A percentile compares a stretch with the other conserved stretches of the same genome.
Conservation (phyloP, 2,888 invertebrate genomes). For the Limnephilus rhombicus region DNA sequence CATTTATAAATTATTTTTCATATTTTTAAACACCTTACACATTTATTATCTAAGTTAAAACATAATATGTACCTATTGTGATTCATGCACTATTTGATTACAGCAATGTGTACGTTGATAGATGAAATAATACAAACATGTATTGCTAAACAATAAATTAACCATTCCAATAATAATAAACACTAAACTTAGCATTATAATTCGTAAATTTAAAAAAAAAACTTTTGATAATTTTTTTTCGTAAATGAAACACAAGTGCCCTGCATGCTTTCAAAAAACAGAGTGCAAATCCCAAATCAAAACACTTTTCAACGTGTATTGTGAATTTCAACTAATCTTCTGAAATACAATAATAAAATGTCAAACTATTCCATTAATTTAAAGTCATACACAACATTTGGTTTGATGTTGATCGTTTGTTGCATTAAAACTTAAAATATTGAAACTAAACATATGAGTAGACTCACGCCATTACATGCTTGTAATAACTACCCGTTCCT, state of each 20-base stretch:
- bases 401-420: neutral
- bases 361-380: neutral
- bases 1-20: constrained; percentile 16
- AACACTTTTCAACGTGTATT: neutral
- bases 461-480: neutral
- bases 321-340: neutral
- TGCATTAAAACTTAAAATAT: constrained; percentile 2
- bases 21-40: constrained; percentile 46
- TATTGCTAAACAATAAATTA: neutral
- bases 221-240: neutral
- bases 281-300: neutral
- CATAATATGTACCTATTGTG: neutral
- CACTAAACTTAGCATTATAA: neutral
- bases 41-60: constrained; percentile 17
- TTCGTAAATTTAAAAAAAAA: neutral
- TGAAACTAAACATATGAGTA: neutral
- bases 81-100: constrained; percentile 19
- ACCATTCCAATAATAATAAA: neutral
- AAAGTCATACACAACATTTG: neutral
- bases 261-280: constrained; percentile 19
- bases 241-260: constrained; percentile 6
- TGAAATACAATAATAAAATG: neutral
- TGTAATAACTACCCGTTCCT: neutral
- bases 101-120: neutral
- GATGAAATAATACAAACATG: neutral